Evolutionary conservation across 1,140 invertebrate genomes (phyloP), one percentile per base, ranked within the genome.

Genomic region (Hycleus phaleratus): DNA sequence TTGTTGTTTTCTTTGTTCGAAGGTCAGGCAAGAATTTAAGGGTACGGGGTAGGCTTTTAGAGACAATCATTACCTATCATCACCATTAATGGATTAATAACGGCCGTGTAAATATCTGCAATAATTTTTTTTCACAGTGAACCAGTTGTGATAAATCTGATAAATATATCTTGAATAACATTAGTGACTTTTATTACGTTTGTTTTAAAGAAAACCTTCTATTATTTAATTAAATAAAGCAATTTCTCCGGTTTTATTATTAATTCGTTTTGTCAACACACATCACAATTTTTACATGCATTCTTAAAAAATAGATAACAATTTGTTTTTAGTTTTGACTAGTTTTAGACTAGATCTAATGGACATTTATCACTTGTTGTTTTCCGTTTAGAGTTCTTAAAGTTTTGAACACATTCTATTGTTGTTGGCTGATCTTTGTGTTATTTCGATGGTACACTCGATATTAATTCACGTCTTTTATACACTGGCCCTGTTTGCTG

Each of bases 391-490:
- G 18, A 18, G 18, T 18, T 4, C 6, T 4, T 26, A 38, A 47
- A 50, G 26, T 58, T 47, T 49, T 56, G 61, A 63, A 63, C 61
- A 63, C 61, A 63, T 60, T 53, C 38, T 45, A 10, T 18, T 39
- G 4, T 42, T 11, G 46, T 43, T 59, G 47, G 39, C 46, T 50
- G 6, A 38, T 53, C 7, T 51, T 24, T 43, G 43, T 39, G 18
- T 61, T 56, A 71, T 44, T 71, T 69, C 24, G 64, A 59, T 9
- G 82, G 83, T 50, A 85, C 84, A 71, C 87, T 90, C 3, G 88
- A 85, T 65, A 91, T 91, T 26, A 91, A 74, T 71, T 91, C 87
- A 48, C 86, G 81, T 44, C 88, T 77, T 72, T 91, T 91, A 79
- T 89, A 91, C 2, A 89, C 79, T 18, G 79, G 38, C 73, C 76